Conservation (phyloP, 2,888 invertebrate species). For the Pyrrhosoma nymphula region DNA sequence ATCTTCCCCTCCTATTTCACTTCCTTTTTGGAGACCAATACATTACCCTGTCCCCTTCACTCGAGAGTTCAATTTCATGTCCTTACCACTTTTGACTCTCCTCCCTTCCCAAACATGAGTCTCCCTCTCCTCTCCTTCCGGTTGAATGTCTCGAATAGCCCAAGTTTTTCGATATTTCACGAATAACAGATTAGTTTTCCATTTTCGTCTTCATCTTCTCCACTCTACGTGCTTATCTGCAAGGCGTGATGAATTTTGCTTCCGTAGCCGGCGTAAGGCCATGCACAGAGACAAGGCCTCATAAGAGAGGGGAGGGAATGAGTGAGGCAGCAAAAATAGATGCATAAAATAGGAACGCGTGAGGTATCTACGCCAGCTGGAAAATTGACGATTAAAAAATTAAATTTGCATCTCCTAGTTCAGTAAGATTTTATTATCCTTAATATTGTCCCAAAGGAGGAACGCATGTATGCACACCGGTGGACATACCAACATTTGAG, state of each 20-base stretch:
- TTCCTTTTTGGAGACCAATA: conserved; percentile 17
- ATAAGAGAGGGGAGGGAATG: background rate
- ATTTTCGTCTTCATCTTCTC: background rate
- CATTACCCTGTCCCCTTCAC: background rate
- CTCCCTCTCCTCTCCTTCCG: background rate
- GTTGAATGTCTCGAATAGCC: background rate
- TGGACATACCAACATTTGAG: too few species aligned
- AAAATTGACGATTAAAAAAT: too few species aligned
- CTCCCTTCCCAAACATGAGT: background rate
- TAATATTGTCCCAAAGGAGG: too few species aligned
- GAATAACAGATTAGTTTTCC: background rate
- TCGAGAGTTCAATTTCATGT: background rate
- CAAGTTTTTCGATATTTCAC: conserved; percentile 5
- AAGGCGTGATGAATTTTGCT: background rate
- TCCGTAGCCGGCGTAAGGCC: background rate
- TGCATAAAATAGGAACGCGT: background rate
- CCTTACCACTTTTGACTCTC: background rate
- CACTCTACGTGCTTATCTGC: background rate
- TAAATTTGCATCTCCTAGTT: too few species aligned
- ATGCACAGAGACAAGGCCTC: background rate
- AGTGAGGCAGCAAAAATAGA: background rate
- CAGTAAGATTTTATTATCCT: too few species aligned
- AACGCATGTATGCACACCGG: too few species aligned
- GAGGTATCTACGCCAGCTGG: background rate
- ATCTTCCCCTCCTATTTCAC: background rate